A percentile compares a stretch with the other conserved stretches of the same genome.
phyloP scores from a whole-genome alignment of 2,888 invertebrate genomes.

The Ophion obscuratus region DNA sequence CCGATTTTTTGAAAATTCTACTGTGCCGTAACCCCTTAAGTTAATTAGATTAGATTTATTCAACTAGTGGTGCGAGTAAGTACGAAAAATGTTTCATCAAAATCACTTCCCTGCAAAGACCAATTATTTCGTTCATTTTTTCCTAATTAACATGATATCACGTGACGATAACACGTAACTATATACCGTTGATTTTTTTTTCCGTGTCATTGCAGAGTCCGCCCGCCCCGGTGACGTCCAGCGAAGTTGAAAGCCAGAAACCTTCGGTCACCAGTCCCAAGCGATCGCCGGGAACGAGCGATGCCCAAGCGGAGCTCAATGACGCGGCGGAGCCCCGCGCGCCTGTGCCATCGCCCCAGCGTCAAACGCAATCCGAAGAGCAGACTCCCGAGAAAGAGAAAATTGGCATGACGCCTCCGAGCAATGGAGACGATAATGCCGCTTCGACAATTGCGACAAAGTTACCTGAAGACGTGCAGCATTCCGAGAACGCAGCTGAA shows the following conservation, averaged over 20 bases:
- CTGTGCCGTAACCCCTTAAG: no score
- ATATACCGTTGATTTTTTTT: neutral
- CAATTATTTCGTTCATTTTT: neutral
- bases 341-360: neutral
- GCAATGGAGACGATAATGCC: neutral
- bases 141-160: no score
- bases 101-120: no score
- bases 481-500: neutral
- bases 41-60: neutral
- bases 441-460: neutral
- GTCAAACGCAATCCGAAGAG: neutral
- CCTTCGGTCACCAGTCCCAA: slow-evolving; percentile 3
- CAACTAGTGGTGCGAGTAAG: no score
- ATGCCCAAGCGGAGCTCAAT: neutral
- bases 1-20: no score
- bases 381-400: neutral
- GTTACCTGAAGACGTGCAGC: neutral
- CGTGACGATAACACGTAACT: neutral
- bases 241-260: neutral
- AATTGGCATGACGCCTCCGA: neutral
- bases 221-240: neutral
- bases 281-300: neutral
- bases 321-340: neutral
- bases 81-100: no score
- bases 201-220: neutral